Conservation (phyloP, 2,888 invertebrate genomes). For the Eupithecia centaureata region DNA sequence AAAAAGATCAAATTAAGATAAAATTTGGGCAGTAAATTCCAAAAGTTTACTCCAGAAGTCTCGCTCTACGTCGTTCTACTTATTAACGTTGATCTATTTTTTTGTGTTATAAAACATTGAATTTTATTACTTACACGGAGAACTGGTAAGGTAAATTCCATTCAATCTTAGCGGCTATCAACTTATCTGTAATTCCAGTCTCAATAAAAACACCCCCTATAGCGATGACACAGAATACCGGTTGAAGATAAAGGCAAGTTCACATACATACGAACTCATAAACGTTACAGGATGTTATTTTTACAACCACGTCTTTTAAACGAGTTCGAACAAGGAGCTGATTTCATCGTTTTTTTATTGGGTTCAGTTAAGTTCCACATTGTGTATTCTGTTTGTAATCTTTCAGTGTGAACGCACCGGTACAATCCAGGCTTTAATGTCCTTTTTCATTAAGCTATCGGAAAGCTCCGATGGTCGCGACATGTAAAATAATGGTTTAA, state of each 20-base stretch:
- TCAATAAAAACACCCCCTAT: constrained; percentile 69
- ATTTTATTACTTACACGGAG: constrained; percentile 47
- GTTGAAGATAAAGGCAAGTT: constrained; percentile 40
- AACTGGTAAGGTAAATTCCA: constrained; percentile 46
- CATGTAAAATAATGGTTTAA: constrained; percentile 49
- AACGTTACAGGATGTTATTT: background rate
- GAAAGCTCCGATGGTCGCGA: constrained; percentile 57
- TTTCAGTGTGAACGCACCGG: constrained; percentile 16
- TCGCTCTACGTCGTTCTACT: constrained; percentile 3
- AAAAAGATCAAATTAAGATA: constrained; percentile 13
- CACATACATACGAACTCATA: constrained; percentile 7
- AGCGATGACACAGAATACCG: constrained; percentile 60
- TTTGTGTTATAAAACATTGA: constrained; percentile 39
- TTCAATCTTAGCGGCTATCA: constrained; percentile 34
- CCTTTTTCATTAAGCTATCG: constrained; percentile 70
- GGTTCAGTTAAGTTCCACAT: background rate
- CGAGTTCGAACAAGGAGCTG: background rate
- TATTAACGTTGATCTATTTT: constrained; percentile 40
- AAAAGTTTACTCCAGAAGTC: constrained; percentile 8
- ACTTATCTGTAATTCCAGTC: constrained; percentile 47
- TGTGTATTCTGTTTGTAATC: background rate
- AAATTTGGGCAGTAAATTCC: constrained; percentile 5
- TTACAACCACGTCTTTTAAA: background rate
- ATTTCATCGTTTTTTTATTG: background rate
- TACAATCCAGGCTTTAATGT: constrained; percentile 50